Evolutionary conservation across 1,140 invertebrate species (phyloP), one percentile per base, ranked within the genome.

Genomic region (Vanessa atalanta): DNA sequence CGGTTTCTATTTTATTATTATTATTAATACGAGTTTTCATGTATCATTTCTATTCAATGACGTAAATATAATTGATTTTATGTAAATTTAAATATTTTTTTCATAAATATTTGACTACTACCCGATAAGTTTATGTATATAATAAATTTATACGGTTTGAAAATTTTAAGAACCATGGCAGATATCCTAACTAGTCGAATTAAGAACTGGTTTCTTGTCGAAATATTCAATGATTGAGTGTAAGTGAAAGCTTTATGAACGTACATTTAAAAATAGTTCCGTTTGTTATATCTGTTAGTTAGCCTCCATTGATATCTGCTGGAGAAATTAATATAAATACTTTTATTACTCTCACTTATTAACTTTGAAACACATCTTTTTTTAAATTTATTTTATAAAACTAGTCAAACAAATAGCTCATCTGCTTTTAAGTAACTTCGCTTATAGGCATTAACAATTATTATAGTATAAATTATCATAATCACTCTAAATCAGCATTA

Each of bases 201-300:
- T 74, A 77, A 82, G 81, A 91, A 91, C 89, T 83, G 88, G 89
- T 91, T 91, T 88, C 75, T 82, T 84, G 79, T 84, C 77, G 77
- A 85, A 88, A 87, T 90, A 88, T 89, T 87, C 84, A 83, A 82
- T 88, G 88, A 90, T 89, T 85, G 89, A 90, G 86, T 89, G 88
- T 81, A 85, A 91, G 90, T 92, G 90, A 92, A 92, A 92, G 90
- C 89, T 53, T 15, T 84, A 90, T 89, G 82, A 88, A 88, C 83
- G 81, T 86, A 84, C 78, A 73, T 79, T 77, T 77, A 82, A 78
- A 89, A 86, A 89, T 82, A 88, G 85, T 91, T 88, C 84, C 87
- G 86, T 88, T 87, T 82, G 79, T 74, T 82, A 84, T 85, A 85
- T 88, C 78, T 82, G 15, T 61, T 15, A n/a, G 12, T 61, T 37